phyloP scores from a whole-genome alignment of 1,140 invertebrate genomes.

The Physella acuta region DNA sequence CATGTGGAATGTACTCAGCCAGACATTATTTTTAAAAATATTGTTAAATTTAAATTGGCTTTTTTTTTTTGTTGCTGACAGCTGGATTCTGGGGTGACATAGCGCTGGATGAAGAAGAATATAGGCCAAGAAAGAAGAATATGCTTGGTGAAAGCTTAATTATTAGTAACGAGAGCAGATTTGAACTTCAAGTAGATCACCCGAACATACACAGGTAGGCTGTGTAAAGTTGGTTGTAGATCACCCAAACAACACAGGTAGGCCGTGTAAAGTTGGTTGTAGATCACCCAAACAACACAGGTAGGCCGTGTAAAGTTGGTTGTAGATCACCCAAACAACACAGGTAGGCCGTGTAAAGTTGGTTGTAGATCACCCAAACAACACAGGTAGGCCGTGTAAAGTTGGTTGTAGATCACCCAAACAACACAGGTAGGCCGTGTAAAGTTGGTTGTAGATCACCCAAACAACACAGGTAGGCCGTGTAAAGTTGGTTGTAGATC shows the following conservation, averaged over 20 bases:
- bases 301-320: no score
- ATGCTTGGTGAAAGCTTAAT: constrained; percentile 5
- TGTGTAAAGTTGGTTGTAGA: no score
- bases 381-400: no score
- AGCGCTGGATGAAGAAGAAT: constrained; percentile 68
- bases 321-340: neutral
- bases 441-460: no score
- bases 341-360: neutral
- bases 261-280: neutral
- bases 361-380: neutral
- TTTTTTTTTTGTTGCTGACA: constrained; percentile 60
- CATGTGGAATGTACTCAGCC: neutral
- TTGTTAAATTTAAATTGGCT: neutral
- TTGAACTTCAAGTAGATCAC: constrained; percentile 42
- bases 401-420: no score
- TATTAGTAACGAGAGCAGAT: neutral
- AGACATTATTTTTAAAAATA: neutral
- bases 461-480: no score
- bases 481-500: no score
- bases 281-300: neutral
- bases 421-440: no score
- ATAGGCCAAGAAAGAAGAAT: constrained; percentile 23
- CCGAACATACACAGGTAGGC: constrained; percentile 27
- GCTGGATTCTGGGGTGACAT: constrained; percentile 80
- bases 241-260: no score